Percentiles rank a stretch among this genome's conserved stretches.
phyloP scores from a whole-genome alignment of 1,140 invertebrate species.

The Hydropsyche tenuis region DNA sequence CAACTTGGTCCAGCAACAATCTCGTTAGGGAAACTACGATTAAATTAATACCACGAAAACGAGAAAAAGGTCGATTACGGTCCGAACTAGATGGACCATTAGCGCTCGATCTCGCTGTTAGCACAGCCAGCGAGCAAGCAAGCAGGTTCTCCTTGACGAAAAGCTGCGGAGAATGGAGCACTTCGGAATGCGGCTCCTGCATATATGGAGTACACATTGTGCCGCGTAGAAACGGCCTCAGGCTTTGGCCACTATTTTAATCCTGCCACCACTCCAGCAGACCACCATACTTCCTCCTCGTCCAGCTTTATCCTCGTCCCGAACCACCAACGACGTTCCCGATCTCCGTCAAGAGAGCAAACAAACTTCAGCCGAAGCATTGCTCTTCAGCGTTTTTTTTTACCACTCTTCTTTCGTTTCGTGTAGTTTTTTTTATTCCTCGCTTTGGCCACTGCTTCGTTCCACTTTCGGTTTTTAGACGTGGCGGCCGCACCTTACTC shows the following conservation, averaged over 20 bases:
- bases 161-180: slow-evolving; percentile 43
- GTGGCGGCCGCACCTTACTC: background rate
- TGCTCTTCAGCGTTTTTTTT: background rate
- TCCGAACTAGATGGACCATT: slow-evolving; percentile 26
- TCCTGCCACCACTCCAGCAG: too few relatives aligned
- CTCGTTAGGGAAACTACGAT: too few relatives aligned
- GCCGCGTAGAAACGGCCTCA: background rate
- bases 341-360: too few relatives aligned
- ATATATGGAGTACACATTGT: slow-evolving; percentile 33
- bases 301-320: too few relatives aligned
- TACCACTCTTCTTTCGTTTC: background rate
- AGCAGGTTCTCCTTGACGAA: slow-evolving; percentile 47
- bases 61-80: too few relatives aligned
- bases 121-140: background rate
- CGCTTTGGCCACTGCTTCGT: background rate
- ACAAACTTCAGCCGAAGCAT: background rate
- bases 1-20: too few relatives aligned
- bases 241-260: background rate
- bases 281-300: too few relatives aligned
- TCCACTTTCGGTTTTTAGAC: slow-evolving; percentile 22
- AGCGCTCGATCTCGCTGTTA: slow-evolving; percentile 17
- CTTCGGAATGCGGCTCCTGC: slow-evolving; percentile 42
- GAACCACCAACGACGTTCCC: too few relatives aligned
- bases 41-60: too few relatives aligned
- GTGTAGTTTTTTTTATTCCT: background rate